Conservation (phyloP, 2,888 invertebrate genomes). For the Platerodrilus igneus region DNA sequence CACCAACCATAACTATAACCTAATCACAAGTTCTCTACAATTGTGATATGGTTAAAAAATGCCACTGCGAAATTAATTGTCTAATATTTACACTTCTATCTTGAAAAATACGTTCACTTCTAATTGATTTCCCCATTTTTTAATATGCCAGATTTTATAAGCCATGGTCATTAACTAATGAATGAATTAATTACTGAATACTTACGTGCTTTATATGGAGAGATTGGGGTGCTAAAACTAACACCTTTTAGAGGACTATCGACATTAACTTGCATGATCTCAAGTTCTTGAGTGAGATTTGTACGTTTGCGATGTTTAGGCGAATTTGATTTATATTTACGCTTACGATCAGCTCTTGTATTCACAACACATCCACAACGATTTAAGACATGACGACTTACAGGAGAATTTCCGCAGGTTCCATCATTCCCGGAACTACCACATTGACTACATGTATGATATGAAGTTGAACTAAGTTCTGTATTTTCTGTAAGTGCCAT, state of each 20-base stretch:
- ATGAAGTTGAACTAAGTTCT: conserved; percentile 38
- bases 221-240: conserved; percentile 78
- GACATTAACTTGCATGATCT: conserved; percentile 40
- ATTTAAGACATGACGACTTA: conserved; percentile 39
- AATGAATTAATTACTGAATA: too few species aligned
- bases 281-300: conserved; percentile 46
- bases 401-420: conserved; percentile 37
- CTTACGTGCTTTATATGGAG: conserved; percentile 51
- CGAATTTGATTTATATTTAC: conserved; percentile 41
- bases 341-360: conserved; percentile 39
- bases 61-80: neutral
- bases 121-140: too few species aligned
- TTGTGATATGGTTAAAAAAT: neutral
- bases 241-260: conserved; percentile 53
- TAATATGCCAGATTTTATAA: too few species aligned
- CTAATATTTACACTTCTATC: too few species aligned
- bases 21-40: too few species aligned
- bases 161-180: too few species aligned
- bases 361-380: conserved; percentile 38
- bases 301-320: conserved; percentile 39
- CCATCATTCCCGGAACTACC: conserved; percentile 42
- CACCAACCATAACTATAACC: too few species aligned
- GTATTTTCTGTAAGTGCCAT: conserved; percentile 40
- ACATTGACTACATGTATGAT: conserved; percentile 43
- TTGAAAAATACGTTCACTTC: too few species aligned